Base-by-base conservation (phyloP, 1,140 invertebrate species). In the Meloidogyne hapla region DNA sequence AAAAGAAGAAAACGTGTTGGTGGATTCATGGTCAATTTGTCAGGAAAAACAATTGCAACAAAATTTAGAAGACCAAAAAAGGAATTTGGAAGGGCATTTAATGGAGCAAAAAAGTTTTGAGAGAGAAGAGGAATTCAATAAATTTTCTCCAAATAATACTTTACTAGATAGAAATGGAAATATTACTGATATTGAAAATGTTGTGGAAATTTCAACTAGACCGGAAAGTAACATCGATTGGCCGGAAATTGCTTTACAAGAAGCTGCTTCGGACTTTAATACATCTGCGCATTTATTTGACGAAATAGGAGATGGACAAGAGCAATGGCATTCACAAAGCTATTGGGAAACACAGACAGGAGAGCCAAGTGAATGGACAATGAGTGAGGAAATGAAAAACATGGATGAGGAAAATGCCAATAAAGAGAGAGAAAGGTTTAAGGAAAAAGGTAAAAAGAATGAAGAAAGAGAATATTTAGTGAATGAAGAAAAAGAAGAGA, bases 401-500 rank as follows among this genome's bases (percentile, higher is more conserved):
- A 56, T n/a, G 48, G n/a, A 56, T 8, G n/a, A 67, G 5, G 40
- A 33, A 67, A 42, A 67, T 21, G 25, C 21, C 62, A 23, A 63
- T 26, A 63, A 63, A 6, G 62, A 63, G 21, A 63, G 25, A 38
- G 65, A 67, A 23, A 21, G 18, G 21, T n/a, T 42, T 4, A 18
- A 66, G 15, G 15, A 18, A 15, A 18, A 66, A 21, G 26, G 15
- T 6, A 42, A 67, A 5, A 5, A 67, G 21, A 25, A 8, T 1
- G 56, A 73, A 64, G 23, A 73, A 61, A 64, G 40, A 18, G 48
- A 73, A 56, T n/a, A 56, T 56, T n/a, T n/a, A 56, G 8, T n/a
- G 8, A 18, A 56, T n/a, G n/a, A 63, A 21, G 56, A 63, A 28
- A 26, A 38, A 70, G 38, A 72, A 62, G 15, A 72, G 12, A 45